Percentiles rank a stretch among this genome's conserved stretches.
Conservation (phyloP, 2,113 vertebrate species). For the Onychostruthus taczanowskii region DNA sequence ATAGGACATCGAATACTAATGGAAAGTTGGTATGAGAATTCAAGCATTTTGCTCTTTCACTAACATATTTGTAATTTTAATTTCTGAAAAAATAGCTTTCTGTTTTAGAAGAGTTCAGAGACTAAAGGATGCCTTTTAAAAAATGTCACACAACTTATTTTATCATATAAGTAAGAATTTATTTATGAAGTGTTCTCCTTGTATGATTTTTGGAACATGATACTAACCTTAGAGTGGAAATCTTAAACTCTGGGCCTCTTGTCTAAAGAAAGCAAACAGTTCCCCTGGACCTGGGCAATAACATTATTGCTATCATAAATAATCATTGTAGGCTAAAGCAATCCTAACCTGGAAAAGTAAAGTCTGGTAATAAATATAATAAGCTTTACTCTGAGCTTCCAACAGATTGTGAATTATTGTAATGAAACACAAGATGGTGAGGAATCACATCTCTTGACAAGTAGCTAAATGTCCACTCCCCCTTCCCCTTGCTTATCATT, state of each 20-base stretch:
- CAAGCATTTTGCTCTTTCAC: conserved; percentile 7
- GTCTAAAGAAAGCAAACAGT: neutral
- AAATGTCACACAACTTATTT: neutral
- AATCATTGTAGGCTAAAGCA: neutral
- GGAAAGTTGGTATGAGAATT: neutral
- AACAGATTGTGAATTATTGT: neutral
- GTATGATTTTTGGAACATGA: neutral
- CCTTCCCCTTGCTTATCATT: neutral
- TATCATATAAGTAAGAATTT: neutral
- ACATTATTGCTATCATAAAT: neutral
- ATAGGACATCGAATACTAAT: neutral
- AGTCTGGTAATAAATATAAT: neutral
- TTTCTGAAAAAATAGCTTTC: neutral
- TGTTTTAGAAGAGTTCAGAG: neutral
- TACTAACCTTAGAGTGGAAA: neutral
- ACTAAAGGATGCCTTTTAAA: neutral
- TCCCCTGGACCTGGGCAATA: neutral
- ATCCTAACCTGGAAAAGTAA: neutral
- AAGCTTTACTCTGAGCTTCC: neutral
- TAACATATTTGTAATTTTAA: neutral
- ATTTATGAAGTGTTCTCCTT: neutral
- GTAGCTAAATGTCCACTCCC: neutral
- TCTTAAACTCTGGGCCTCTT: neutral
- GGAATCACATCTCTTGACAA: neutral
- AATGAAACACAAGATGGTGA: neutral